These are phyloP conservation scores for Sebastiscus tertius DNA, from an alignment of 2,797 vertebrate species.

Conservation along the genomic window DNA sequence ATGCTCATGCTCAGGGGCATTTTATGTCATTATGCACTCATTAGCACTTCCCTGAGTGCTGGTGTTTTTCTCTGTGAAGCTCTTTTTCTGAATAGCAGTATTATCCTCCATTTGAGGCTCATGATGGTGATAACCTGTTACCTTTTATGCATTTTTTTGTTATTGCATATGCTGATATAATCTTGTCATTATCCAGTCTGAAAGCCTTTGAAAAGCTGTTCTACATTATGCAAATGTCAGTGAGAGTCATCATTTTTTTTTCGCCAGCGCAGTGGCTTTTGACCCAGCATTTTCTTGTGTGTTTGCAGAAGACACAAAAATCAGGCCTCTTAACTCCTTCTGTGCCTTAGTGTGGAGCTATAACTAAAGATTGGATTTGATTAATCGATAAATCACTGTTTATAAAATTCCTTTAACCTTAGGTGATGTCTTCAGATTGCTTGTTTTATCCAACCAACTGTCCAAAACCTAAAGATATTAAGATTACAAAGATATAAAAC, in stretches of 20 bases:
- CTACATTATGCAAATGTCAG: slow-evolving; percentile 42
- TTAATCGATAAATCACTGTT: not conserved
- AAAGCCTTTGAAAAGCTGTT: slow-evolving; percentile 47
- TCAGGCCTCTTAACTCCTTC: not conserved
- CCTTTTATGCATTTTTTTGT: slow-evolving; percentile 5
- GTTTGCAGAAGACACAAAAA: not conserved
- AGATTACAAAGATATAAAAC: not conserved
- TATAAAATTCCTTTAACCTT: not conserved
- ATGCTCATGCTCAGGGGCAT: slow-evolving; percentile 37
- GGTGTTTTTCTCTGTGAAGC: slow-evolving; percentile 16
- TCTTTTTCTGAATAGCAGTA: not conserved
- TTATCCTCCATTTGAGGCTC: slow-evolving; percentile 26
- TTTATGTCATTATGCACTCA: slow-evolving; percentile 52
- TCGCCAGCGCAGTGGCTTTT: not conserved
- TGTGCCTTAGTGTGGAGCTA: not conserved
- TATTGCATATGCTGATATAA: slow-evolving; percentile 1
- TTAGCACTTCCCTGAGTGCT: slow-evolving; percentile 33
- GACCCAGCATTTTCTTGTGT: not conserved
- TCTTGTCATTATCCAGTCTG: slow-evolving; percentile 19
- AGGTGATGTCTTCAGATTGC: not conserved
- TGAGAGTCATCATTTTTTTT: slow-evolving; percentile 6
- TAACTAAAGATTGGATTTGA: not conserved
- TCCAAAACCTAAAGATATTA: not conserved
- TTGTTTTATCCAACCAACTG: not conserved
- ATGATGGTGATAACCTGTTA: slow-evolving; percentile 18